phyloP scores from a whole-genome alignment of 1,140 invertebrate species.

The Diachasmimorpha longicaudata region DNA sequence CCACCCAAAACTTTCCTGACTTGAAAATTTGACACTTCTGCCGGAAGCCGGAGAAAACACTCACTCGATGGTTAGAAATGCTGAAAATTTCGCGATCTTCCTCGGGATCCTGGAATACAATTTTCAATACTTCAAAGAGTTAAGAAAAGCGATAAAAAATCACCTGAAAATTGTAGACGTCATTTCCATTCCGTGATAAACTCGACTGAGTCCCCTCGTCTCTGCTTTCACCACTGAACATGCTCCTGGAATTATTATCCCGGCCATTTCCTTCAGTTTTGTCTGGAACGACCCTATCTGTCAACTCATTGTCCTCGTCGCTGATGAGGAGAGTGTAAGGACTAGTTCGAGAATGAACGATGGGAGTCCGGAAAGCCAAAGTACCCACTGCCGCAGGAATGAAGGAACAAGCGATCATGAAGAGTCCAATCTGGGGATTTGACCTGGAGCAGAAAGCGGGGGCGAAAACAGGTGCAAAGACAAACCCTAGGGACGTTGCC shows the following conservation, averaged over 20 bases:
- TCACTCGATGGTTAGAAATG: slow-evolving; percentile 11
- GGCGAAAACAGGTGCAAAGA: slow-evolving; percentile 41
- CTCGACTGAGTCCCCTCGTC: slow-evolving; percentile 16
- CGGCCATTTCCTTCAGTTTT: slow-evolving; percentile 1
- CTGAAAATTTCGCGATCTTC: slow-evolving; percentile 42
- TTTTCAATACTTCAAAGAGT: too few species aligned
- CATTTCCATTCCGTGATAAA: slow-evolving; percentile 23
- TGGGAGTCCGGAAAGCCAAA: slow-evolving; percentile 36
- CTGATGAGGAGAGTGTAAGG: slow-evolving; percentile 39
- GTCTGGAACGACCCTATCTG: slow-evolving; percentile 17
- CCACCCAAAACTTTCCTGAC: slow-evolving; percentile 41
- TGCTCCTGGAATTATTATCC: background rate
- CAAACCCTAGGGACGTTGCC: slow-evolving; percentile 39
- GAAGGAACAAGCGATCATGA: slow-evolving; percentile 43
- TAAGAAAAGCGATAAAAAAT: background rate
- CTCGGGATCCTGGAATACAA: slow-evolving; percentile 29
- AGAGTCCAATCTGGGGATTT: slow-evolving; percentile 36
- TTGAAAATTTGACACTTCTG: slow-evolving; percentile 36
- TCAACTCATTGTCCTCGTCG: slow-evolving; percentile 47
- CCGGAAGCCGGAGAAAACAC: slow-evolving; percentile 30
- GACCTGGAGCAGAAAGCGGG: slow-evolving; percentile 35
- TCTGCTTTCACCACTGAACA: slow-evolving; percentile 20
- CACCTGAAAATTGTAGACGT: slow-evolving; percentile 28
- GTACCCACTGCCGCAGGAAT: slow-evolving; percentile 43
- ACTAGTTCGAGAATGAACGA: slow-evolving; percentile 10